Percentiles rank a stretch among this genome's conserved stretches.
Conservation (phyloP, 1,140 invertebrate genomes). For the Phortica variegata region DNA sequence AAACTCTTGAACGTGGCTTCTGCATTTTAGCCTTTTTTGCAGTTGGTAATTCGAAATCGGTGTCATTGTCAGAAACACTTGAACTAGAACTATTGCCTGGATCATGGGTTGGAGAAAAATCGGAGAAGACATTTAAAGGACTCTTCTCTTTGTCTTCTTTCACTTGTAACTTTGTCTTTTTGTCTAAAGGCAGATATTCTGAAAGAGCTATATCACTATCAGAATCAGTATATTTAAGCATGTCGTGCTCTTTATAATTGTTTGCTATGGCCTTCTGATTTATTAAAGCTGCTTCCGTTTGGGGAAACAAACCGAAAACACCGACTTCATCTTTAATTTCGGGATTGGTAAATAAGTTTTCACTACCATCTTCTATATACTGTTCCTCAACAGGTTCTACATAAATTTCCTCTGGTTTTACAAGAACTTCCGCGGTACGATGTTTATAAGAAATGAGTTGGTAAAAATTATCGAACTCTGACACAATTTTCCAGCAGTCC, state of each 20-base stretch:
- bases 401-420: background rate
- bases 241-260: background rate
- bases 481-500: slow-evolving; percentile 13
- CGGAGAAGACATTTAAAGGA: background rate
- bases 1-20: slow-evolving; percentile 2
- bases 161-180: too few relatives aligned
- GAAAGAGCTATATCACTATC: background rate
- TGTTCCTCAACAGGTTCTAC: background rate
- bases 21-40: slow-evolving; percentile 13
- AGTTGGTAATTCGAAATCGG: background rate
- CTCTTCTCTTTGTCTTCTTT: background rate
- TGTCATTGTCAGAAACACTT: slow-evolving; percentile 1
- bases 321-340: slow-evolving; percentile 20
- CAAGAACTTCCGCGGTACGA: slow-evolving; percentile 1
- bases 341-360: background rate
- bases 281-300: slow-evolving; percentile 12
- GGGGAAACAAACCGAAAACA: slow-evolving; percentile 18
- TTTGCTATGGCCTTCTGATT: background rate
- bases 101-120: background rate
- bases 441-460: slow-evolving; percentile 10
- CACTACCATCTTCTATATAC: background rate
- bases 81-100: slow-evolving; percentile 1
- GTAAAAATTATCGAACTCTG: slow-evolving; percentile 18
- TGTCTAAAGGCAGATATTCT: background rate
- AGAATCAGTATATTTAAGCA: background rate